phyloP scores from a whole-genome alignment of 1,140 invertebrate genomes.

The Rhopalosiphum maidis region DNA sequence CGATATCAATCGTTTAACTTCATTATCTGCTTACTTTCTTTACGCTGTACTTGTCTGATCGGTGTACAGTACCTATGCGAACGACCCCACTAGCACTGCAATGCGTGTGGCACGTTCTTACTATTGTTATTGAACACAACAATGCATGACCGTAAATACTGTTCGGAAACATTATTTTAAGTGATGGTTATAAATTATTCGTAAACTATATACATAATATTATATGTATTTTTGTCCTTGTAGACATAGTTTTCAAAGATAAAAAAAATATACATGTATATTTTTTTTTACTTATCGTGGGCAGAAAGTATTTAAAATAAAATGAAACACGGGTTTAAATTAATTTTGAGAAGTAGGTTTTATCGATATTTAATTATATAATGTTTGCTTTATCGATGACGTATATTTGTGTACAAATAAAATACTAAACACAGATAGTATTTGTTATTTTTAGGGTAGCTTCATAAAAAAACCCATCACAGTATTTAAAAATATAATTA shows the following conservation, averaged over 20 bases:
- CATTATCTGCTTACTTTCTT: background rate
- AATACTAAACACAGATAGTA: background rate
- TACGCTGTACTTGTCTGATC: background rate
- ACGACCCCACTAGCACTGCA: background rate
- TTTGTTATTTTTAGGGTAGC: background rate
- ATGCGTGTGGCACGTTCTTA: constrained; percentile 31
- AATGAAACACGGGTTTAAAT: background rate
- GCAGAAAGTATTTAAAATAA: background rate
- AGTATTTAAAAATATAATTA: too few relatives aligned
- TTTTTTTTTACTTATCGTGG: background rate
- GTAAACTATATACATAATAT: background rate
- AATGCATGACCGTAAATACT: constrained; percentile 7
- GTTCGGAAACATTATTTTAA: background rate
- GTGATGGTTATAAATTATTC: background rate
- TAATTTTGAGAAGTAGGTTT: background rate
- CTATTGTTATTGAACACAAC: constrained; percentile 31
- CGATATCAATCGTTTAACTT: background rate
- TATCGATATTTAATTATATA: background rate
- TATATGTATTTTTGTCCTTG: background rate
- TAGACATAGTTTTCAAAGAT: background rate
- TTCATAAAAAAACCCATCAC: too few relatives aligned
- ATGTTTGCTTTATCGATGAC: background rate
- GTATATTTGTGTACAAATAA: background rate
- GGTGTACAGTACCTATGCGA: background rate
- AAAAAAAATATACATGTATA: background rate